A percentile compares a stretch with the other conserved stretches of the same genome.
These are phyloP conservation scores for Hemicentrotus pulcherrimus DNA, from an alignment of 35 echinoderm and acorn worm genomes.

Conservation along the genomic window DNA sequence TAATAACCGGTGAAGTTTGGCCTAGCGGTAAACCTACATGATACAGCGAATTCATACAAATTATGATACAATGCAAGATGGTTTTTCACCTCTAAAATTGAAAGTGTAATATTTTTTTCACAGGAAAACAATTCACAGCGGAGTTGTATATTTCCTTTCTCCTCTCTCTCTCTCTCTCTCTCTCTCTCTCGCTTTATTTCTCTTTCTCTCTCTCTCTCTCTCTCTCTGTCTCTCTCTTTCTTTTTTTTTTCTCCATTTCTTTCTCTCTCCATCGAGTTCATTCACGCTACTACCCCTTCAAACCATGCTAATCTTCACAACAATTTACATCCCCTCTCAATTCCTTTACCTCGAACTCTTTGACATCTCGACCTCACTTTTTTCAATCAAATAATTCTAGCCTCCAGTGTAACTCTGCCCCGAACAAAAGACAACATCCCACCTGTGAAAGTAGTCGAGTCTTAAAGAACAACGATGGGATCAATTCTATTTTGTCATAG, in stretches of 20 bases:
- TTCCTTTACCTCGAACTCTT: background rate
- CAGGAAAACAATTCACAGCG: no score
- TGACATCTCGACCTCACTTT: background rate
- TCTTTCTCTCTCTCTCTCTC: no score
- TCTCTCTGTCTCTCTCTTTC: background rate
- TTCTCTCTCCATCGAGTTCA: background rate
- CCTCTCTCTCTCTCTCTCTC: no score
- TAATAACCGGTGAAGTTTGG: background rate
- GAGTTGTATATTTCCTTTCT: no score
- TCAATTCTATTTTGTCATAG: background rate
- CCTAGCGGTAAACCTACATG: background rate
- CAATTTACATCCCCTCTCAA: background rate
- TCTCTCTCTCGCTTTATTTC: no score
- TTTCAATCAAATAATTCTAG: conserved; percentile 5
- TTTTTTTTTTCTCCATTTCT: no score
- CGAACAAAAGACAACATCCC: background rate
- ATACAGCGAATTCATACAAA: background rate
- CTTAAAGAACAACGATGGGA: background rate
- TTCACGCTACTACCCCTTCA: background rate
- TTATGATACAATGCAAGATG: background rate
- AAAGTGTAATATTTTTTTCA: no score
- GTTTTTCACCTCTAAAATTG: background rate
- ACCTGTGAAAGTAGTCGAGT: background rate
- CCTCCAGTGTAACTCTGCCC: background rate
- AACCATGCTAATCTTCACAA: background rate